phyloP scores from a whole-genome alignment of 2,888 invertebrate species.

The Metacarcinus magister region DNA sequence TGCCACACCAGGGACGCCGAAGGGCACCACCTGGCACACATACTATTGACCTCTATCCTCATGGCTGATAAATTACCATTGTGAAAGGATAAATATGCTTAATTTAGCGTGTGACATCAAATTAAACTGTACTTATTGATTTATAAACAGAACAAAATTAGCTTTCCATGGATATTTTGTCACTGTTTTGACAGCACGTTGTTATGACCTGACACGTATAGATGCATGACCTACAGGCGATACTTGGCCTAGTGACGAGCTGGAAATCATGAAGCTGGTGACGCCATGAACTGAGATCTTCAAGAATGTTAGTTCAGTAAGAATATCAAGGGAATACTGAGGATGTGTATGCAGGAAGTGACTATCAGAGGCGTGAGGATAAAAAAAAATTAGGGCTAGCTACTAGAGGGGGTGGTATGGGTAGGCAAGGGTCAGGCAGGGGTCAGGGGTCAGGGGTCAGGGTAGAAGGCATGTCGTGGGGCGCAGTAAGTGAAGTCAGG shows the following conservation, averaged over 20 bases:
- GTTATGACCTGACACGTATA: not conserved
- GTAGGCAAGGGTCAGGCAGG: not conserved
- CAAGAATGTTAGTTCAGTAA: not conserved
- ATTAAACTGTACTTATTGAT: constrained; percentile 4
- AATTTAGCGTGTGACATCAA: not conserved
- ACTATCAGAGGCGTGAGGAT: not conserved
- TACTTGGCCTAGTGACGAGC: not conserved
- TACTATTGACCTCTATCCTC: not conserved
- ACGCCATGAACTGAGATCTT: not conserved
- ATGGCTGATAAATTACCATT: not conserved
- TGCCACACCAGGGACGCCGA: not conserved
- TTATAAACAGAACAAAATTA: not conserved
- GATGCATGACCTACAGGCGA: not conserved
- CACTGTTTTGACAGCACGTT: not conserved
- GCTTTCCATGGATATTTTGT: not conserved
- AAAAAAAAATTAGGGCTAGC: not conserved
- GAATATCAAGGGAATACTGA: not conserved
- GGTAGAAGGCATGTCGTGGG: not conserved
- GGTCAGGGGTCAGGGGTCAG: not conserved
- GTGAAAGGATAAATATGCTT: not conserved
- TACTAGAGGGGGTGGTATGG: not conserved
- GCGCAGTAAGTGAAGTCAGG: not conserved
- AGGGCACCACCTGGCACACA: not conserved
- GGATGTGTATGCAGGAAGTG: not conserved
- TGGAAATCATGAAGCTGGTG: not conserved